Evolutionary conservation across 2,888 invertebrate genomes (phyloP), one percentile per base, ranked within the genome.

Genomic region (Pseudeuparius sepicola): DNA sequence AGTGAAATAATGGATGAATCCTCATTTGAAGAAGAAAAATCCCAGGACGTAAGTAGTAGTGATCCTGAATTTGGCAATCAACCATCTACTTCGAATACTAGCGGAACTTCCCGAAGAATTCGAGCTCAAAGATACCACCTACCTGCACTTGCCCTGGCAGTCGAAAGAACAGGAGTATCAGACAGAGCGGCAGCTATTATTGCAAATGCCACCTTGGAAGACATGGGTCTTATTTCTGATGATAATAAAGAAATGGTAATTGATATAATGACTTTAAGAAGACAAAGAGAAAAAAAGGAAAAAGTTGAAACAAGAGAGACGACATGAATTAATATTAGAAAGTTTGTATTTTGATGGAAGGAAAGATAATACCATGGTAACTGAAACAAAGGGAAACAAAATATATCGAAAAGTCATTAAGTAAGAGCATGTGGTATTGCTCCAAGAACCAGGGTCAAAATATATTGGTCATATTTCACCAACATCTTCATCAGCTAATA

Each of bases 321-420:
- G n/a, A n/a, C n/a, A n/a, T n/a, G n/a, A n/a, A n/a, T n/a, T n/a
- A n/a, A n/a, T n/a, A n/a, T n/a, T n/a, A n/a, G n/a, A n/a, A n/a
- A n/a, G n/a, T n/a, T n/a, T 35, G 16, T 35, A 35, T 20, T 35
- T 35, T 29, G 35, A 35, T 20, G 35, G 35, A 18, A 13, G 36
- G 2, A 36, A 36, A 16, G 30, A 36, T 13, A 24, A 31, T 24
- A 36, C 36, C 12, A 29, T 35, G 3, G 12, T 27, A 9, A 11
- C 26, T 28, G 13, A 10, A n/a, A n/a, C 14, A 10, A 28, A 28
- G 29, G 29, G 4, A 11, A 6, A 9, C 30, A 34, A 34, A 14
- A 29, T n/a, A n/a, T n/a, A n/a, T n/a, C n/a, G n/a, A n/a, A n/a
- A n/a, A n/a, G n/a, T n/a, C n/a, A n/a, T n/a, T n/a, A n/a, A n/a